phyloP scores from a whole-genome alignment of 2,113 vertebrate species.

The Coryphaenoides rupestris region DNA sequence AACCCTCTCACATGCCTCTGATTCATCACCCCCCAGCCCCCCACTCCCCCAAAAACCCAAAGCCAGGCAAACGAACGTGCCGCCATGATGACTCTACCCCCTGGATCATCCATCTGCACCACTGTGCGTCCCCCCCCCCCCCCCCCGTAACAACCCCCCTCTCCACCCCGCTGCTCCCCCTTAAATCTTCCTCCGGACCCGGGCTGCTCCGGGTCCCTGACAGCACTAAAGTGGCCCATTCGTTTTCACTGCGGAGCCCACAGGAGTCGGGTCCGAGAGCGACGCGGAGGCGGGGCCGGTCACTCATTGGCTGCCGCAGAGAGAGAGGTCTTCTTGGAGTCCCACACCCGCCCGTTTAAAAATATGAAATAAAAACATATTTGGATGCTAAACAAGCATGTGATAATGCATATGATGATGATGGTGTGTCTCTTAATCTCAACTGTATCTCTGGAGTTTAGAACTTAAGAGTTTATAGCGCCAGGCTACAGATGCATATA shows the following conservation, averaged over 20 bases:
- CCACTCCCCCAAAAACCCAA: constrained; percentile 25
- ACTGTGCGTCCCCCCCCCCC: constrained; percentile 50
- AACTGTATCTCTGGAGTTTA: constrained; percentile 63
- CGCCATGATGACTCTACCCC: constrained; percentile 33
- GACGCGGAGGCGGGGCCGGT: constrained; percentile 53
- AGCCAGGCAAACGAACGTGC: constrained; percentile 41
- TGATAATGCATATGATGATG: constrained; percentile 46
- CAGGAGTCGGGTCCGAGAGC: constrained; percentile 41
- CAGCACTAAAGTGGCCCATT: constrained; percentile 57
- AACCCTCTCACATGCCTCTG: constrained; percentile 34
- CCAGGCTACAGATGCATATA: too few species aligned
- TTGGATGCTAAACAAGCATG: constrained; percentile 60
- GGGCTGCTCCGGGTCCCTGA: constrained; percentile 34
- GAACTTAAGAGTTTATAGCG: constrained; percentile 71
- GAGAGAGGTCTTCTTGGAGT: constrained; percentile 36
- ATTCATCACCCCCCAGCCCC: too few species aligned
- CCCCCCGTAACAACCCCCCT: constrained; percentile 37
- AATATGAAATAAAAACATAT: too few species aligned
- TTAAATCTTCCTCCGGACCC: constrained; percentile 61
- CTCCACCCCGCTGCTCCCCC: too few species aligned
- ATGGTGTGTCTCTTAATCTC: constrained; percentile 66
- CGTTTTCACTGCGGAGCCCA: constrained; percentile 49
- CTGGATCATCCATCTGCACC: constrained; percentile 57
- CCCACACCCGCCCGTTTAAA: too few species aligned
- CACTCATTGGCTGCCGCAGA: constrained; percentile 46